Evolutionary conservation across 2,888 invertebrate species (phyloP).

Genomic region (Limnephilus marmoratus): DNA sequence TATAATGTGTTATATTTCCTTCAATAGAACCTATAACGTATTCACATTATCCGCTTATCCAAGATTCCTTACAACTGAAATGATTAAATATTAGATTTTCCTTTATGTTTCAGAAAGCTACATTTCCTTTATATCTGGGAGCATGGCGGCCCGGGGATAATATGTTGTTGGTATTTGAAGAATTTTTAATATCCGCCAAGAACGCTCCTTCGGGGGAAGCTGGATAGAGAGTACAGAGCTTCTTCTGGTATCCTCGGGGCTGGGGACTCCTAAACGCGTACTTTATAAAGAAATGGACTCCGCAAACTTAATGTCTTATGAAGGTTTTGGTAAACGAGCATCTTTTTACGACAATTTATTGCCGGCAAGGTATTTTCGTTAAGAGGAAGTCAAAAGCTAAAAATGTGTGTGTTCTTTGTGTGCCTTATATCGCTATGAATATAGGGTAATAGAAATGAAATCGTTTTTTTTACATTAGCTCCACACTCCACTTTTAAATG

Average conservation of each 20-base stretch:
- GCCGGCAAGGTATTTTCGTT: no score
- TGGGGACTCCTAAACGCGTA: not conserved
- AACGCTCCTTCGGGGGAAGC: slow-evolving; percentile 10
- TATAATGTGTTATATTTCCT: not conserved
- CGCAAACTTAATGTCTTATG: not conserved
- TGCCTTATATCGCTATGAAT: no score
- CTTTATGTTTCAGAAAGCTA: slow-evolving; percentile 20
- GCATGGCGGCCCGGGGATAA: not conserved
- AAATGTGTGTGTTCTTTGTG: no score
- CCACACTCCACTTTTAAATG: no score
- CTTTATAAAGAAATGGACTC: not conserved
- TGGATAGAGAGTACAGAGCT: not conserved
- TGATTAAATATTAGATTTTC: slow-evolving; percentile 23
- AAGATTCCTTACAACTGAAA: not conserved
- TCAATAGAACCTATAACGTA: not conserved
- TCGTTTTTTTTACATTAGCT: no score
- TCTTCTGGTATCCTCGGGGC: not conserved
- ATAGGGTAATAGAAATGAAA: no score
- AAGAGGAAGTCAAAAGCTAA: no score
- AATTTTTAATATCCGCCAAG: slow-evolving; percentile 41
- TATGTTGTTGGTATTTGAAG: slow-evolving; percentile 41
- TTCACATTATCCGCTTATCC: not conserved
- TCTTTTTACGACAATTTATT: no score
- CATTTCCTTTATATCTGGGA: slow-evolving; percentile 8
- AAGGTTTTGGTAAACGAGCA: no score